These are phyloP conservation scores for Danaus melanippus DNA, from an alignment of 1,140 invertebrate genomes.

Conservation along the genomic window DNA sequence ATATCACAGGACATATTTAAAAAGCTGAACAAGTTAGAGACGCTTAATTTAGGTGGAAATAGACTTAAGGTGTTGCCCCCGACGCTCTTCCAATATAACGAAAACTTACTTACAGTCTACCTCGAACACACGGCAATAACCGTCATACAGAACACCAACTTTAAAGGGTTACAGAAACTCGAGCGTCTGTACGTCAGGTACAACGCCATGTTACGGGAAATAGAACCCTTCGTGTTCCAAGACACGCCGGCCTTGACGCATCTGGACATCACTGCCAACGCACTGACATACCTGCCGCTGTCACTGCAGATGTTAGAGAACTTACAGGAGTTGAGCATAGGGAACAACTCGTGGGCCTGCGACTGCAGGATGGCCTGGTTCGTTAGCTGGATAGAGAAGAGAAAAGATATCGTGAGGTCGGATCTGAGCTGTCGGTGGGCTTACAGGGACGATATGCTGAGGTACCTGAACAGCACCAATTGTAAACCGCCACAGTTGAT, in stretches of 20 bases:
- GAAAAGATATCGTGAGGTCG: conserved; percentile 69
- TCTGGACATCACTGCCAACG: conserved; percentile 83
- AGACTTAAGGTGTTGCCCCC: conserved; percentile 70
- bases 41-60: conserved; percentile 76
- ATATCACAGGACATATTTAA: conserved; percentile 75
- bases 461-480: conserved; percentile 78
- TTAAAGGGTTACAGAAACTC: conserved; percentile 74
- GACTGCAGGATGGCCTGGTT: conserved; percentile 94
- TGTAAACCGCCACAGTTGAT: conserved; percentile 77
- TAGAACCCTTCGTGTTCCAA: conserved; percentile 75
- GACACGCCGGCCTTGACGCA: conserved; percentile 74
- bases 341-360: conserved; percentile 87
- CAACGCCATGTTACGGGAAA: conserved; percentile 74
- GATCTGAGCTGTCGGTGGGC: conserved; percentile 77
- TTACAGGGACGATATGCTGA: conserved; percentile 77
- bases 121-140: conserved; percentile 76
- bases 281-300: conserved; percentile 79
- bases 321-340: conserved; percentile 77
- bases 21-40: conserved; percentile 71
- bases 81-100: conserved; percentile 74
- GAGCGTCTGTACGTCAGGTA: conserved; percentile 73
- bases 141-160: conserved; percentile 70
- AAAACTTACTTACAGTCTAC: conserved; percentile 70
- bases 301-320: conserved; percentile 77
- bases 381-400: conserved; percentile 75